These are phyloP conservation scores for Nasonia vitripennis DNA, from an alignment of 1,140 invertebrate species.

Conservation along the genomic window DNA sequence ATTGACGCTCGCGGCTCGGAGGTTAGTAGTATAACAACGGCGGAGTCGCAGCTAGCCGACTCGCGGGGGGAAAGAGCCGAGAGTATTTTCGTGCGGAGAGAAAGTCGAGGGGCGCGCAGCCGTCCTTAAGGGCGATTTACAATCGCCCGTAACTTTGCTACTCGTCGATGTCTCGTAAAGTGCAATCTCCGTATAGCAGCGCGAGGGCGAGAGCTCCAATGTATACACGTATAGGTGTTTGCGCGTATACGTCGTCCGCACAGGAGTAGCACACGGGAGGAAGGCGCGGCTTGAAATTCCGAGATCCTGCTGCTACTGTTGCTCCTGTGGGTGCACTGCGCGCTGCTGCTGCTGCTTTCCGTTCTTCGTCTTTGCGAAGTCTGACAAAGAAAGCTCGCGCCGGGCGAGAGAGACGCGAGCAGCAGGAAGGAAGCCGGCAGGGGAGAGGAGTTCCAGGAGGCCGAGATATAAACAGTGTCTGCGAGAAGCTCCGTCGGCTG, in stretches of 20 bases:
- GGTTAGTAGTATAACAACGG: background rate
- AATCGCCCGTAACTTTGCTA: slow-evolving; percentile 49
- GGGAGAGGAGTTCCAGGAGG: background rate
- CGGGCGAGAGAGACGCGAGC: background rate
- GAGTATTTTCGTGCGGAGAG: slow-evolving; percentile 20
- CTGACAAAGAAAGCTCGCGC: slow-evolving; percentile 38
- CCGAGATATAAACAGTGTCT: background rate
- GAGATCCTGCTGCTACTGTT: slow-evolving; percentile 8
- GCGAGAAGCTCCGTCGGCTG: background rate
- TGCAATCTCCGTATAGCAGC: slow-evolving; percentile 38
- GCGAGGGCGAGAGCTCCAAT: background rate
- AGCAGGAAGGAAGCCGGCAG: background rate
- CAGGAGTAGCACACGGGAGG: too few relatives aligned
- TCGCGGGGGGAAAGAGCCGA: background rate
- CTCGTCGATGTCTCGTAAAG: slow-evolving; percentile 54
- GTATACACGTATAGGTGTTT: too few relatives aligned
- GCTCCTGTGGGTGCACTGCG: slow-evolving; percentile 7
- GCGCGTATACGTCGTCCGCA: background rate
- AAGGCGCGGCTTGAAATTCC: slow-evolving; percentile 37
- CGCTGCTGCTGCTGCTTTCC: background rate
- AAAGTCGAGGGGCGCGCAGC: slow-evolving; percentile 21
- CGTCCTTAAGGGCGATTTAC: slow-evolving; percentile 53
- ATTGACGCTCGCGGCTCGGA: background rate
- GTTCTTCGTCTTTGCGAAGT: background rate
- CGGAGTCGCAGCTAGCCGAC: background rate